These are phyloP conservation scores for Diogma glabrata DNA, from an alignment of 2,888 invertebrate genomes.

Conservation along the genomic window DNA sequence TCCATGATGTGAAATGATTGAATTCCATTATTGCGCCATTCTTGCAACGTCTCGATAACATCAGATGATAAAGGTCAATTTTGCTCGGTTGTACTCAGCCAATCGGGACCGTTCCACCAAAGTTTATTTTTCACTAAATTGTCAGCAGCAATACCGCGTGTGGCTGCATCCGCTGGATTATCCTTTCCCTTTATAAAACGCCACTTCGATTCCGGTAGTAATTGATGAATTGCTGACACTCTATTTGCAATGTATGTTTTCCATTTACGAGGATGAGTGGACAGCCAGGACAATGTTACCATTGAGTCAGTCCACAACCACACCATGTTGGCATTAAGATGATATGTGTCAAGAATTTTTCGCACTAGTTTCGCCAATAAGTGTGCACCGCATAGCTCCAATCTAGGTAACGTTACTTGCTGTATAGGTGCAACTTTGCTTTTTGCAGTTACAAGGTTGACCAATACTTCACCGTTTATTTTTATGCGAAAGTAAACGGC, in stretches of 20 bases:
- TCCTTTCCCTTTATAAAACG: background rate
- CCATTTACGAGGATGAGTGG: background rate
- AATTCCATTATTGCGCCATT: too few relatives aligned
- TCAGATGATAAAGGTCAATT: background rate
- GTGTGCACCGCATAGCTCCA: slow-evolving; percentile 1
- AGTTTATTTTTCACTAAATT: background rate
- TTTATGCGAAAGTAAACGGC: background rate
- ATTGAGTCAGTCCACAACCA: background rate
- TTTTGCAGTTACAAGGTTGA: background rate
- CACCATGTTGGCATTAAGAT: too few relatives aligned
- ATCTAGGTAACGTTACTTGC: background rate
- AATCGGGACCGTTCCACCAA: too few relatives aligned
- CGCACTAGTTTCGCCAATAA: background rate
- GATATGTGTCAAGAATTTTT: too few relatives aligned
- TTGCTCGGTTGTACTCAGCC: background rate
- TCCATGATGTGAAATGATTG: too few relatives aligned
- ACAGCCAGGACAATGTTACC: background rate
- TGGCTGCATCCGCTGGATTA: background rate
- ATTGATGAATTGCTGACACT: background rate
- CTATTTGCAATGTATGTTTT: background rate
- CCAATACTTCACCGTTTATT: background rate
- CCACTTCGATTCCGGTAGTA: background rate
- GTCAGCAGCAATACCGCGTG: background rate
- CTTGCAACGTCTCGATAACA: too few relatives aligned
- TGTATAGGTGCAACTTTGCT: slow-evolving; percentile 4